phyloP scores from a whole-genome alignment of 1,140 invertebrate species.

The Campoletis sonorensis region DNA sequence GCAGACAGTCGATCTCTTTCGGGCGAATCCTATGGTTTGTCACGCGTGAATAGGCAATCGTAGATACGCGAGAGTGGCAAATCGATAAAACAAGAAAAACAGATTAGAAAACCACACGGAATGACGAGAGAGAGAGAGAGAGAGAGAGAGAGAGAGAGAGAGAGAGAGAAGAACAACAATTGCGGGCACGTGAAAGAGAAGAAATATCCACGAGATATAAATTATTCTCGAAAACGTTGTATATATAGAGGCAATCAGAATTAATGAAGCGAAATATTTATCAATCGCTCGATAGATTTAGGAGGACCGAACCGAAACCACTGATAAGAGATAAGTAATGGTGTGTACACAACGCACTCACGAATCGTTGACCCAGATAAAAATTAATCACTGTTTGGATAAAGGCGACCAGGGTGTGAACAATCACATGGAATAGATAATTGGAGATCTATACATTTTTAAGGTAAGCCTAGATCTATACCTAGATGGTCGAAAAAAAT shows the following conservation, averaged over 20 bases:
- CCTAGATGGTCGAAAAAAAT: too few relatives aligned
- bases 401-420: background rate
- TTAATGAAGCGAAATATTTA: constrained; percentile 35
- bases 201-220: background rate
- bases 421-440: background rate
- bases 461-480: too few relatives aligned
- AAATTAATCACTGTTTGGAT: constrained; percentile 20
- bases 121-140: background rate
- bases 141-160: background rate
- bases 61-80: background rate
- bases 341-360: background rate
- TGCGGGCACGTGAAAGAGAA: background rate
- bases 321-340: constrained; percentile 20
- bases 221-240: constrained; percentile 10
- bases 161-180: background rate
- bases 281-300: constrained; percentile 14
- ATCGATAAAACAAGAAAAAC: background rate
- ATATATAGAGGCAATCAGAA: background rate
- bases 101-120: background rate
- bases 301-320: background rate
- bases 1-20: constrained; percentile 24
- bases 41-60: background rate
- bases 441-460: background rate
- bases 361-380: constrained; percentile 28
- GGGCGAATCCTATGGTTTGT: background rate